Evolutionary conservation across 2,113 vertebrate species (phyloP), one percentile per base, ranked within the genome.

Genomic region (Pica pica): DNA sequence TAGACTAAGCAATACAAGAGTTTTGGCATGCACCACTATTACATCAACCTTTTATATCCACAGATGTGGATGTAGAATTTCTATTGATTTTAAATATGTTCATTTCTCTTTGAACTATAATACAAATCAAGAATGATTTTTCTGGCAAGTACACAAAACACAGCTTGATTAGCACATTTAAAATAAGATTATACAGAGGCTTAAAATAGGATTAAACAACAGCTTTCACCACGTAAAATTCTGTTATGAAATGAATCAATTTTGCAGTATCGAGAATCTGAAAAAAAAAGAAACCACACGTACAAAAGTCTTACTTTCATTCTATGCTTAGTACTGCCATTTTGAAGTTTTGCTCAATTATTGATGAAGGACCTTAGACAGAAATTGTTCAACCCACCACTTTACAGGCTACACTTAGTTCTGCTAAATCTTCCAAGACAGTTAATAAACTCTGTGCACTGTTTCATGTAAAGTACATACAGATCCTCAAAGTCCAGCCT

Each of bases 381-480:
- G 39, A 92, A 95, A 70, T 26, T 57, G 15, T 42, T 80, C 71
- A 59, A 13, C 35, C 42, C 27, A 69, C 39, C 46, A 27, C 68
- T 88, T 77, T 19, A 88, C 2, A 88, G 63, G 67, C 64, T 55
- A 33, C 30, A 35, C 24, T 93, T 90, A 69, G 67, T 27, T 79
- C 85, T 95, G 85, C 49, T 86, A 55, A 90, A 74, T 49, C 42
- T 96, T 94, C 50, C 68, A 92, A 83, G 39, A 86, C 71, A 56
- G 63, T 85, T 83, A 75, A 79, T 94, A 95, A 95, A 90, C 88
- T 65, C 84, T 59, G 37, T 41, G 70, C 15, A 56, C 30, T 41
- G 47, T 55, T 96, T 55, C 55, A 88, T n/a, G 47, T 90, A 89
- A 83, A 86, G 87, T 63, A 79, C 8, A 88, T 55, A 84, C 2